Conservation (phyloP, 2,113 vertebrate genomes). For the Morone saxatilis region DNA sequence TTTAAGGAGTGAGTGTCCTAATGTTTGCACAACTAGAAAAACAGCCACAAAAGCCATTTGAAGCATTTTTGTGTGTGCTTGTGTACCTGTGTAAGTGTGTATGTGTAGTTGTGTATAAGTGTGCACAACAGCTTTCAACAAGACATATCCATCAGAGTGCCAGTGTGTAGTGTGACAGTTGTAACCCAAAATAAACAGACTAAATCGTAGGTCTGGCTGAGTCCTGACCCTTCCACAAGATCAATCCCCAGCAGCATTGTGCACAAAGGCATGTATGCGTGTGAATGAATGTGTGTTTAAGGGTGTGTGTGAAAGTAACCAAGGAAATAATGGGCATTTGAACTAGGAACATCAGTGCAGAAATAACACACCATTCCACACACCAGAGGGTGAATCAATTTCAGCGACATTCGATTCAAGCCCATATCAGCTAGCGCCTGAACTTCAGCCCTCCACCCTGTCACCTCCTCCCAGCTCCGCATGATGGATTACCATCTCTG, state of each 20-base stretch:
- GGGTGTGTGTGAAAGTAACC: conserved; percentile 56
- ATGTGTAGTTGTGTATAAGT: conserved; percentile 29
- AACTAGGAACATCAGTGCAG: conserved; percentile 53
- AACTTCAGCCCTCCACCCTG: conserved; percentile 74
- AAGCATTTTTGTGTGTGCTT: conserved; percentile 38
- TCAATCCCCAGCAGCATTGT: conserved; percentile 40
- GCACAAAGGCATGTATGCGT: conserved; percentile 32
- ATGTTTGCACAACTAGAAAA: conserved; percentile 62
- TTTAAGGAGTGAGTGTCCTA: conserved; percentile 42
- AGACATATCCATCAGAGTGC: conserved; percentile 87
- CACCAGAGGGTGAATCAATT: conserved; percentile 78
- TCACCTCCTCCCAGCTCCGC: conserved; percentile 67
- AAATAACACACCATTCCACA: conserved; percentile 67
- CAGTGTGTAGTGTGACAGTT: conserved; percentile 76
- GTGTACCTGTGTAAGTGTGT: conserved; percentile 25
- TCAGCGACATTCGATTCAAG: conserved; percentile 72
- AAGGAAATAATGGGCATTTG: conserved; percentile 56
- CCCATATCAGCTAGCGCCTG: conserved; percentile 66
- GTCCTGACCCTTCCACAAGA: conserved; percentile 57
- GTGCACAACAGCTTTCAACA: conserved; percentile 72
- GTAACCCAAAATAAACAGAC: conserved; percentile 87
- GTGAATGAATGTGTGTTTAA: conserved; percentile 57
- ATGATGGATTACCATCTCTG: conserved; percentile 83
- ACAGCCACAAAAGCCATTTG: conserved; percentile 45
- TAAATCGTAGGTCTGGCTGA: conserved; percentile 79